Evolutionary conservation across 1,140 invertebrate species (phyloP).

Genomic region (Arion vulgaris): DNA sequence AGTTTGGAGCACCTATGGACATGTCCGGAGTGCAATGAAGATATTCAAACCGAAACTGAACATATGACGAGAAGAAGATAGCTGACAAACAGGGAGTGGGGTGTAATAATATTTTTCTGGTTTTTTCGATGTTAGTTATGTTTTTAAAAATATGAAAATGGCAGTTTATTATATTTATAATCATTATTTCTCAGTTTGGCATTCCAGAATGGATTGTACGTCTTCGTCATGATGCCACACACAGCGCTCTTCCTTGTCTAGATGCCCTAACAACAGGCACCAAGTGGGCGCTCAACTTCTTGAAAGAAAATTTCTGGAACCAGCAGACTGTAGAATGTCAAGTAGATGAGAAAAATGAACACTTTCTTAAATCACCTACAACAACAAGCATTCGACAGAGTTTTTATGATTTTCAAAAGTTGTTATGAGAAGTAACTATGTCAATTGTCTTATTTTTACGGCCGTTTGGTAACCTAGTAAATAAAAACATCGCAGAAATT

Average conservation of each 20-base stretch:
- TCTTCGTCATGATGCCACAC: slow-evolving; percentile 48
- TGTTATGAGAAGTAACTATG: too few species aligned
- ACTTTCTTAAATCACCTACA: not conserved
- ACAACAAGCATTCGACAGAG: not conserved
- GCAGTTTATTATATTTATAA: not conserved
- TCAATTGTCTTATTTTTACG: too few species aligned
- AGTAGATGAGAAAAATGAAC: not conserved
- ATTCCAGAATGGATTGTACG: slow-evolving; percentile 53
- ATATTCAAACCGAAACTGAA: too few species aligned
- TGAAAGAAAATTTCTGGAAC: slow-evolving; percentile 51
- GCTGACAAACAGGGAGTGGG: too few species aligned
- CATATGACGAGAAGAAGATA: too few species aligned
- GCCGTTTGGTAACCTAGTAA: too few species aligned
- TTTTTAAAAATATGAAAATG: too few species aligned
- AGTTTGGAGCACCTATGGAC: too few species aligned
- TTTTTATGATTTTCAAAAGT: slow-evolving; percentile 35
- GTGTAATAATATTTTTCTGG: too few species aligned
- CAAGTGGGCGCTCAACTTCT: slow-evolving; percentile 41
- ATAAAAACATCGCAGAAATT: too few species aligned
- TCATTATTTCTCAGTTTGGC: slow-evolving; percentile 46
- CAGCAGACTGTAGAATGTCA: slow-evolving; percentile 1
- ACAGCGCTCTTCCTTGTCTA: slow-evolving; percentile 42
- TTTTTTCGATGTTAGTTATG: too few species aligned
- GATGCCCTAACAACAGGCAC: slow-evolving; percentile 42
- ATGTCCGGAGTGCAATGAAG: too few species aligned